These are phyloP conservation scores for Pangasius mekongensis DNA, from an alignment of 2,797 vertebrate genomes.

Conservation along the genomic window DNA sequence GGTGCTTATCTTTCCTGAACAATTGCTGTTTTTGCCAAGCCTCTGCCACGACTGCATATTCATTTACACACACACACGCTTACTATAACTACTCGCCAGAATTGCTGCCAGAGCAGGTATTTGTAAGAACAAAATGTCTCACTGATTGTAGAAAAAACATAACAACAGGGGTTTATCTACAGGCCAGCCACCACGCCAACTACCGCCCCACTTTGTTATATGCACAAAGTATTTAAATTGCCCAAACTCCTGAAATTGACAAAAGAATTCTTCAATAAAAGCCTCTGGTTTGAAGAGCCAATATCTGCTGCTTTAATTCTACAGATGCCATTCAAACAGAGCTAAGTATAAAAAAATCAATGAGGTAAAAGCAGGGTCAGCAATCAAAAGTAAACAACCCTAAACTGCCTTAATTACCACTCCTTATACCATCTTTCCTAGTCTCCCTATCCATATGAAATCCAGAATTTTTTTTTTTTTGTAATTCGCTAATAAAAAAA, in stretches of 20 bases:
- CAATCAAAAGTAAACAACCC: background rate
- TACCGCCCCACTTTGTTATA: background rate
- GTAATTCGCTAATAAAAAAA: background rate
- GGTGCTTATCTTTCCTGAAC: constrained; percentile 41
- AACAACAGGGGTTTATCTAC: background rate
- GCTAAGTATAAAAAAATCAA: background rate
- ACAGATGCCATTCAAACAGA: background rate
- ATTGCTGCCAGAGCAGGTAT: constrained; percentile 57
- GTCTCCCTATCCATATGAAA: background rate
- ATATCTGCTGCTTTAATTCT: background rate
- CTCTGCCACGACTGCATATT: constrained; percentile 55
- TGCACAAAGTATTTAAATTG: background rate
- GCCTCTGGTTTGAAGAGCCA: background rate
- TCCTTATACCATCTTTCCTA: background rate
- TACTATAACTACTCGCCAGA: constrained; percentile 64
- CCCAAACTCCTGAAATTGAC: background rate
- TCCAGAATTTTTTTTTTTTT: background rate
- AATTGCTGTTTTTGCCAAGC: constrained; percentile 55
- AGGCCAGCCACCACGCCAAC: background rate
- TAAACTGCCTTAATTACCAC: background rate
- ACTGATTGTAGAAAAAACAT: background rate
- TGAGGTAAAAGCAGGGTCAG: background rate
- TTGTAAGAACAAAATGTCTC: constrained; percentile 1
- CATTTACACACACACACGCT: constrained; percentile 48
- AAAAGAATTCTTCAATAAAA: background rate